Conservation (phyloP, 2,797 vertebrate species). For the Pteronotus mesoamericanus region DNA sequence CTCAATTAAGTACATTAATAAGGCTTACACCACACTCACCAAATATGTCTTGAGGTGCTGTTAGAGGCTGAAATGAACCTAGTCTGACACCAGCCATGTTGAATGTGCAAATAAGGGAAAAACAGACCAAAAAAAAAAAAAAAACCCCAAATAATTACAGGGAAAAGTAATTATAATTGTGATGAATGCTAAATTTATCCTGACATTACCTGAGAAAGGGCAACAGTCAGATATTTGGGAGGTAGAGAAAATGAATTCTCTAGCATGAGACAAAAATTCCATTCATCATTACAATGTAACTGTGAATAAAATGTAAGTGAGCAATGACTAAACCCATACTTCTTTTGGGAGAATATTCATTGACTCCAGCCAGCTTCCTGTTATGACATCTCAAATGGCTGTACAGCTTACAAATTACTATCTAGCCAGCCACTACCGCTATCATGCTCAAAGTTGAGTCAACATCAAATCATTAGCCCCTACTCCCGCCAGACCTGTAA, state of each 20-base stretch:
- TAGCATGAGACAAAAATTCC: conserved; percentile 44
- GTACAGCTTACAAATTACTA: conserved; percentile 38
- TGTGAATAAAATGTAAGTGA: conserved; percentile 22
- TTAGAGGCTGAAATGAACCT: not conserved
- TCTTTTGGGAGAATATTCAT: conserved; percentile 34
- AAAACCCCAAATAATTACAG: not conserved
- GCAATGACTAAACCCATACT: conserved; percentile 41
- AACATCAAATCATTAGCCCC: conserved; percentile 54
- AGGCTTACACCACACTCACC: not conserved
- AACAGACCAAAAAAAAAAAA: not conserved
- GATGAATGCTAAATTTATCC: not conserved
- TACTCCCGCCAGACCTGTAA: not conserved
- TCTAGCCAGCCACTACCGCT: conserved; percentile 8
- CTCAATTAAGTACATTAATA: not conserved
- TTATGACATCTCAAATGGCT: conserved; percentile 28
- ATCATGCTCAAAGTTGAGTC: conserved; percentile 49
- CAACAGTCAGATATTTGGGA: not conserved
- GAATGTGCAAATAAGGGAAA: not conserved
- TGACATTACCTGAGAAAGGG: not conserved
- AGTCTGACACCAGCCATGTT: not conserved
- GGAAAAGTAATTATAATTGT: conserved; percentile 7
- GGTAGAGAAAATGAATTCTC: not conserved
- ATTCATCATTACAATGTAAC: not conserved
- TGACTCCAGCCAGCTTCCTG: conserved; percentile 45
- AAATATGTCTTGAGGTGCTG: not conserved